Conservation (phyloP, 2,797 vertebrate species). For the Gallinago nigripennis region DNA sequence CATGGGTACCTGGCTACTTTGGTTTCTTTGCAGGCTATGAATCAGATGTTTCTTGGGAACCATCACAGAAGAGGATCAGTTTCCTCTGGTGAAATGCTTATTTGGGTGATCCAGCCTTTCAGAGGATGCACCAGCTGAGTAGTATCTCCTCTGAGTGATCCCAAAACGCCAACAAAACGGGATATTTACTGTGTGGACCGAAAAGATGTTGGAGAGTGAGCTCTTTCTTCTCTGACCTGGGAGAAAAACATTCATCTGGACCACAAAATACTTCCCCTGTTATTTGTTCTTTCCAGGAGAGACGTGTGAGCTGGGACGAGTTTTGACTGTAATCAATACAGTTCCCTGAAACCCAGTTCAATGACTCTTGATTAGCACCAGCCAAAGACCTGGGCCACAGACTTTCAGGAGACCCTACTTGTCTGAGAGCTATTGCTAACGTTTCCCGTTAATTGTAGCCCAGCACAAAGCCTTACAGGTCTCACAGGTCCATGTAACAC, state of each 20-base stretch:
- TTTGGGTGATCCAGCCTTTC: background rate
- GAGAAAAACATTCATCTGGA: background rate
- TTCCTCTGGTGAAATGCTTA: background rate
- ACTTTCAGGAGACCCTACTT: conserved; percentile 47
- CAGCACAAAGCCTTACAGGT: conserved; percentile 48
- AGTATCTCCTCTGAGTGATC: background rate
- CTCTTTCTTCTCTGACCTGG: background rate
- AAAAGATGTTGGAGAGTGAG: accelerated
- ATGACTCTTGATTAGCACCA: conserved; percentile 24
- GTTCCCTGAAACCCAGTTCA: background rate
- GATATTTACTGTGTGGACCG: background rate
- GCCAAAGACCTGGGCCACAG: conserved; percentile 3
- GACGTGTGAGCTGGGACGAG: background rate
- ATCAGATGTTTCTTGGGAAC: background rate
- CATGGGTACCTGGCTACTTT: background rate
- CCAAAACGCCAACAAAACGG: background rate
- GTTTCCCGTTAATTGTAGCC: conserved; percentile 60
- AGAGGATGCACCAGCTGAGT: background rate
- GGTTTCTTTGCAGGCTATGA: background rate
- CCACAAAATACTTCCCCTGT: background rate
- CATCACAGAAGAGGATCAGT: background rate
- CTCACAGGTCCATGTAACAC: background rate
- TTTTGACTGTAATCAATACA: background rate
- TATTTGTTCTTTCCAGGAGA: background rate
- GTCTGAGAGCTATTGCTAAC: conserved; percentile 67